These are phyloP conservation scores for Rhagologus leucostigma DNA, from an alignment of 2,113 vertebrate genomes.

Conservation along the genomic window DNA sequence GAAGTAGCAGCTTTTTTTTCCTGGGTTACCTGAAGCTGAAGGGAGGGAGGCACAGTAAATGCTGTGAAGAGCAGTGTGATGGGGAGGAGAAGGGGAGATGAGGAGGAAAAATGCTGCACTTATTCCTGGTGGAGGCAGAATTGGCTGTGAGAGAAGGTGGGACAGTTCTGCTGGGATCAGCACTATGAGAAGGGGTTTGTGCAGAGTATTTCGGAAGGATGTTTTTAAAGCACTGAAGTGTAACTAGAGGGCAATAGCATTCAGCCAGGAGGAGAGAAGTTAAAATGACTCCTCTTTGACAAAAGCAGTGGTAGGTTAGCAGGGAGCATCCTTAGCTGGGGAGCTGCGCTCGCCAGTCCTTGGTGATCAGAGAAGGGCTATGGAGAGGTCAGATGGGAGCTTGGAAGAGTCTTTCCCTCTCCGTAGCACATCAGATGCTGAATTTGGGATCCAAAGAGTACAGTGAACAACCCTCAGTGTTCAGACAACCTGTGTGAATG, in stretches of 20 bases:
- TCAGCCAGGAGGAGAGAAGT: not conserved
- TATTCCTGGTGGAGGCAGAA: conserved; percentile 12
- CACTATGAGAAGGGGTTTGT: not conserved
- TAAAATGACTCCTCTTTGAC: not conserved
- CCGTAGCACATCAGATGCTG: not conserved
- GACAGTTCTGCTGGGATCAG: conserved; percentile 4
- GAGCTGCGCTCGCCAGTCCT: not conserved
- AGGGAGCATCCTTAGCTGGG: not conserved
- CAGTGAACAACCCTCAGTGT: not conserved
- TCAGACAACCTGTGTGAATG: conserved; percentile 25
- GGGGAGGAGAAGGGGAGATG: not conserved
- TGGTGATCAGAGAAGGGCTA: not conserved
- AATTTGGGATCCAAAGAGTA: conserved; percentile 46
- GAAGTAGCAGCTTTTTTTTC: not conserved
- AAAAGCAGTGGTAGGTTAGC: not conserved
- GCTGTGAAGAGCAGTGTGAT: not conserved
- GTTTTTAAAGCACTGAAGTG: conserved; percentile 6
- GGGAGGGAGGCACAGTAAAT: not conserved
- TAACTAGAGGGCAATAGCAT: not conserved
- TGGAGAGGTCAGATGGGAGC: not conserved
- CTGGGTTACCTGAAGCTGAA: not conserved
- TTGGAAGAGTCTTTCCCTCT: not conserved
- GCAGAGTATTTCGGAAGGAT: not conserved
- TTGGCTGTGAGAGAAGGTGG: not conserved
- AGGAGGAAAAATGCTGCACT: not conserved